phyloP scores from a whole-genome alignment of 2,888 invertebrate species.

The Agelastica alni region DNA sequence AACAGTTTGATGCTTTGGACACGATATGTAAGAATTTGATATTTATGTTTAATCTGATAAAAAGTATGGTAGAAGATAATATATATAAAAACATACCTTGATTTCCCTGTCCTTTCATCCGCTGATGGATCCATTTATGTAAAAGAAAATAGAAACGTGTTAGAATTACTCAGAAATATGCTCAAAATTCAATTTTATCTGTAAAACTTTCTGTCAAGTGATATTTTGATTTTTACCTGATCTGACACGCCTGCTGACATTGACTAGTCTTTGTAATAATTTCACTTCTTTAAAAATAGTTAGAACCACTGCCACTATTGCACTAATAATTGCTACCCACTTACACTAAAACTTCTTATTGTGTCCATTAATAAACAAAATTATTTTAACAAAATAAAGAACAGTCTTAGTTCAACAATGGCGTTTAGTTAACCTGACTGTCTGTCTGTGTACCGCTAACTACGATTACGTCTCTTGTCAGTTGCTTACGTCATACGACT shows the following conservation, averaged over 20 bases:
- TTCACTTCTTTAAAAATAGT: slow-evolving; percentile 53
- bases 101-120: slow-evolving; percentile 87
- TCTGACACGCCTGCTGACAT: slow-evolving; percentile 92
- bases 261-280: slow-evolving; percentile 70
- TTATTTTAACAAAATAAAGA: slow-evolving; percentile 43
- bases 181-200: slow-evolving; percentile 34
- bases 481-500: background rate
- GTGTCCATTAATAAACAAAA: slow-evolving; percentile 39
- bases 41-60: slow-evolving; percentile 14
- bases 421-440: slow-evolving; percentile 48
- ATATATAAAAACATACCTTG: slow-evolving; percentile 62
- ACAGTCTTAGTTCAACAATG: slow-evolving; percentile 55
- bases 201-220: slow-evolving; percentile 50
- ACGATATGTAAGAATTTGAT: too few species aligned
- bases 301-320: slow-evolving; percentile 47
- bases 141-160: slow-evolving; percentile 59
- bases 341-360: slow-evolving; percentile 42
- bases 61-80: slow-evolving; percentile 1
- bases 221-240: slow-evolving; percentile 69
- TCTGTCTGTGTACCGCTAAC: slow-evolving; percentile 21
- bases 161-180: slow-evolving; percentile 16
- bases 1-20: too few species aligned
- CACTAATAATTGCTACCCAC: slow-evolving; percentile 46
- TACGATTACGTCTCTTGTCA: slow-evolving; percentile 14
- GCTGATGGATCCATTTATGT: slow-evolving; percentile 60